Evolutionary conservation across 2,113 vertebrate species (phyloP).

Genomic region (Xiphias gladius): DNA sequence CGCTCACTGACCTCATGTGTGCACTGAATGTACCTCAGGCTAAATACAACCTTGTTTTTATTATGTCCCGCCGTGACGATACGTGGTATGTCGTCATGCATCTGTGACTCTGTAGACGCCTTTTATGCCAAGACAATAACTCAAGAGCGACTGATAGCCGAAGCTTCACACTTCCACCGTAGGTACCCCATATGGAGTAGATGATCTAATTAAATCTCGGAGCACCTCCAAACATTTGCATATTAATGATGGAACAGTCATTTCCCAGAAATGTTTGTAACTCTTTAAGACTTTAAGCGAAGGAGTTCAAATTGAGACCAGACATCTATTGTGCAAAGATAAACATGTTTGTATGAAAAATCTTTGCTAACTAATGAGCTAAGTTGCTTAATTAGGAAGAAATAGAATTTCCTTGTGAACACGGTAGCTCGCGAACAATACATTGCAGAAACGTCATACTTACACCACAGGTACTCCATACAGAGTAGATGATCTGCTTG

Average conservation of each 20-base stretch:
- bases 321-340: not conserved
- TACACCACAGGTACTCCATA: not conserved
- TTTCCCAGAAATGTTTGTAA: too few species aligned
- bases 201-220: too few species aligned
- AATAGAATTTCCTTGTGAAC: not conserved
- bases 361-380: not conserved
- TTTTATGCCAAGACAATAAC: not conserved
- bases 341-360: not conserved
- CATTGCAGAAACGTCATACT: too few species aligned
- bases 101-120: too few species aligned
- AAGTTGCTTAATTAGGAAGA: not conserved
- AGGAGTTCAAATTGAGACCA: not conserved
- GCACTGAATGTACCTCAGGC: too few species aligned
- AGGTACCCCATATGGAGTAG: too few species aligned
- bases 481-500: too few species aligned
- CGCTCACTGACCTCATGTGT: not conserved
- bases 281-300: too few species aligned
- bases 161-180: not conserved
- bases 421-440: not conserved
- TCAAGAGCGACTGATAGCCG: not conserved
- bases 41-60: too few species aligned
- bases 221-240: too few species aligned
- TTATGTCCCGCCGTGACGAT: not conserved
- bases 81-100: not conserved
- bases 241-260: too few species aligned